These are phyloP conservation scores for Acarapis woodi DNA, from an alignment of 1,140 invertebrate genomes.

Conservation along the genomic window DNA sequence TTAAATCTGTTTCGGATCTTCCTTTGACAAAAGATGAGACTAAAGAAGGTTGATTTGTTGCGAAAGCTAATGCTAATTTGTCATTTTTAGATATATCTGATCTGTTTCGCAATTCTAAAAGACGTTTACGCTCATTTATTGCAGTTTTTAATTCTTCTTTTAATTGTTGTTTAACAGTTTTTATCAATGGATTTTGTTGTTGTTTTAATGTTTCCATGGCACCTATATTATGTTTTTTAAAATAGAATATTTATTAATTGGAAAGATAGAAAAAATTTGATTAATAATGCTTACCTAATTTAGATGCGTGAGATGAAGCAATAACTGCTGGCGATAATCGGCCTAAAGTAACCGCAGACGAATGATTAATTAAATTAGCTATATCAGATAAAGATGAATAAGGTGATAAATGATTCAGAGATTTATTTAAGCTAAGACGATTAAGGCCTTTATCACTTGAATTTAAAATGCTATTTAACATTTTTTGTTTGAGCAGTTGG, in stretches of 20 bases:
- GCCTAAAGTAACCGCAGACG: not conserved
- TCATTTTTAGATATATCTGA: no score
- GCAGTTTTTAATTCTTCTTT: conserved; percentile 24
- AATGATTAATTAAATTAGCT: conserved; percentile 3
- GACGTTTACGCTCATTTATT: conserved; percentile 18
- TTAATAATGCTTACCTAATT: no score
- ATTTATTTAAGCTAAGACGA: no score
- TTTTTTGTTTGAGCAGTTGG: not conserved
- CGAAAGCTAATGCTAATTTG: no score
- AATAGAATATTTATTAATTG: no score
- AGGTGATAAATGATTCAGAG: not conserved
- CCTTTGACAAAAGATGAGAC: no score
- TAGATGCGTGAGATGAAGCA: not conserved
- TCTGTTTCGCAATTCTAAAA: conserved; percentile 19
- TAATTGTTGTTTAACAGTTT: conserved; percentile 23
- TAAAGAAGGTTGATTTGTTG: no score
- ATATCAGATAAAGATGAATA: conserved; percentile 3
- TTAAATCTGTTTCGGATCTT: conserved; percentile 10
- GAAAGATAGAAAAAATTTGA: no score
- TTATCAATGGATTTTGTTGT: no score
- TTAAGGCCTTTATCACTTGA: not conserved
- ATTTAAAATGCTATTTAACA: no score
- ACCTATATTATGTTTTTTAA: no score
- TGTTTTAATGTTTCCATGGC: no score
- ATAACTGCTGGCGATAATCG: not conserved